Percentiles rank a stretch among this genome's conserved stretches.
Conservation (phyloP, 2,888 invertebrate genomes). For the Heliconius sara region DNA sequence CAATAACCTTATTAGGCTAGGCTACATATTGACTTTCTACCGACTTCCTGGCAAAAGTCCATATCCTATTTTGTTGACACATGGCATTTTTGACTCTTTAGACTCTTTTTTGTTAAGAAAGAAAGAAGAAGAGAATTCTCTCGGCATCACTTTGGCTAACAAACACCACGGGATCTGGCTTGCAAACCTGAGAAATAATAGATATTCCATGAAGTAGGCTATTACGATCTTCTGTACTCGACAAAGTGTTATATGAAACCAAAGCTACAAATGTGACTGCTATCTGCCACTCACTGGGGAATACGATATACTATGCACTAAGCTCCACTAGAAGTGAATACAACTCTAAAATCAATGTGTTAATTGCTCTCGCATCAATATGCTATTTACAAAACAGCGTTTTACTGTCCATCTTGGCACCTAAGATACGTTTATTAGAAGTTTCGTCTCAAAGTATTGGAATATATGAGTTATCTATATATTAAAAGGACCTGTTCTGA, state of each 20-base stretch:
- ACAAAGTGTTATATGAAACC: slow-evolving; percentile 66
- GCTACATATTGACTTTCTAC: slow-evolving; percentile 55
- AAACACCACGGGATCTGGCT: slow-evolving; percentile 63
- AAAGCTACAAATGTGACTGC: slow-evolving; percentile 81
- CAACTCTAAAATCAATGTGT: slow-evolving; percentile 79
- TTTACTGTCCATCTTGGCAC: slow-evolving; percentile 52
- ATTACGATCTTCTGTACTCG: slow-evolving; percentile 85
- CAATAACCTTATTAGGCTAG: too few species aligned
- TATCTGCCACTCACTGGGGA: slow-evolving; percentile 88
- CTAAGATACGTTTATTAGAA: slow-evolving; percentile 51
- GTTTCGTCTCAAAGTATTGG: slow-evolving; percentile 29
- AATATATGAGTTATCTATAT: slow-evolving; percentile 44
- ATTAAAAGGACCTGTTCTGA: too few species aligned
- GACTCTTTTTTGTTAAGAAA: too few species aligned
- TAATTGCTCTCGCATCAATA: slow-evolving; percentile 83
- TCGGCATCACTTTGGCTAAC: slow-evolving; percentile 51
- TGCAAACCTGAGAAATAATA: slow-evolving; percentile 81
- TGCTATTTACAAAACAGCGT: slow-evolving; percentile 69
- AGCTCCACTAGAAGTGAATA: slow-evolving; percentile 78
- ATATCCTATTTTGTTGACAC: too few species aligned
- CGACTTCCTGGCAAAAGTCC: slow-evolving; percentile 28
- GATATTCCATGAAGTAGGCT: slow-evolving; percentile 88
- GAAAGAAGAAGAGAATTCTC: slow-evolving; percentile 45
- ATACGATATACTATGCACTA: slow-evolving; percentile 80
- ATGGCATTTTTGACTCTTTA: too few species aligned